Conservation (phyloP, 1,140 invertebrate genomes). For the Parasteatoda tepidariorum region DNA sequence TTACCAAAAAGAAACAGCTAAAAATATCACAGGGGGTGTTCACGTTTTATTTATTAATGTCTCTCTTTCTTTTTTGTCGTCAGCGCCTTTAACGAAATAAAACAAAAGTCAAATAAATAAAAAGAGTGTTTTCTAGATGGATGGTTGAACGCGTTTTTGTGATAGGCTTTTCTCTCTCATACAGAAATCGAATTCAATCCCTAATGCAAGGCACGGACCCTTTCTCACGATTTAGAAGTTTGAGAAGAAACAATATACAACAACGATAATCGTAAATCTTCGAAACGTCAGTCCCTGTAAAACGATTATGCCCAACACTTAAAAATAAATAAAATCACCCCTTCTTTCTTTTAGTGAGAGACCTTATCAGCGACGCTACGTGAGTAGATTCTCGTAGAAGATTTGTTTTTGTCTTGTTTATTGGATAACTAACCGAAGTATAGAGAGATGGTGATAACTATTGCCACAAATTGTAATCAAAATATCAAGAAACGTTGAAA, state of each 20-base stretch:
- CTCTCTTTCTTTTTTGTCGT: too few species aligned
- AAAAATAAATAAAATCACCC: constrained; percentile 42
- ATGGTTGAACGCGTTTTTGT: too few species aligned
- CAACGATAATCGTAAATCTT: constrained; percentile 27
- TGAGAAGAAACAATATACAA: background rate
- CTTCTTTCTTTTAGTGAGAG: background rate
- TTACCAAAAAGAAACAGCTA: background rate
- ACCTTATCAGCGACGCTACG: constrained; percentile 20
- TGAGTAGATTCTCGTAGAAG: background rate
- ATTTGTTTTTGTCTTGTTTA: constrained; percentile 17
- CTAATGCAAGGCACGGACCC: background rate
- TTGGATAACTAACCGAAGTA: background rate
- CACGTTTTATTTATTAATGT: background rate
- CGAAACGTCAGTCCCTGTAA: background rate
- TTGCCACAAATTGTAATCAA: background rate
- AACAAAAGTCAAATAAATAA: background rate
- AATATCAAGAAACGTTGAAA: background rate
- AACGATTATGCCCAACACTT: constrained; percentile 36
- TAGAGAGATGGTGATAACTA: background rate
- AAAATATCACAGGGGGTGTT: background rate
- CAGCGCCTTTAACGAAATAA: too few species aligned
- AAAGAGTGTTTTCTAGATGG: too few species aligned
- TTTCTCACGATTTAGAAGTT: background rate
- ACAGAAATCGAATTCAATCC: background rate
- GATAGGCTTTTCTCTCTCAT: background rate